Percentiles rank a stretch among this genome's conserved stretches.
phyloP scores from a whole-genome alignment of 1,140 invertebrate genomes.

The Achatina immaculata region DNA sequence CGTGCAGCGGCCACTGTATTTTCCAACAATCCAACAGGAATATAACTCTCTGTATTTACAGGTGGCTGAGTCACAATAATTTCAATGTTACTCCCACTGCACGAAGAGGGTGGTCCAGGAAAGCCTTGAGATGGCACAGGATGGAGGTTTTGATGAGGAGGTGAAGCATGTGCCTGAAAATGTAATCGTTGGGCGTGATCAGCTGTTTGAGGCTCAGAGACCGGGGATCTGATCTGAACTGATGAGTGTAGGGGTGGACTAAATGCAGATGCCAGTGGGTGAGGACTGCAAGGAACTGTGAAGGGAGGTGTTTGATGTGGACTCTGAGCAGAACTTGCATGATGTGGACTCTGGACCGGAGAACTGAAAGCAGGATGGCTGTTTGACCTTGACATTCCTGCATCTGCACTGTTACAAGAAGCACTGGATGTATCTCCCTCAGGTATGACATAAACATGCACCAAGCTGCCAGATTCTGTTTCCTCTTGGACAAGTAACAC shows the following conservation, averaged over 20 bases:
- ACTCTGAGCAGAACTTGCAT: neutral
- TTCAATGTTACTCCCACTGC: neutral
- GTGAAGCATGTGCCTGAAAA: neutral
- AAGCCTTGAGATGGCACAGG: neutral
- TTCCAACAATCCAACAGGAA: neutral
- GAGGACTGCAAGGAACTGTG: neutral
- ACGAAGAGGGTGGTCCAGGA: neutral
- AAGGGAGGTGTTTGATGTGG: neutral
- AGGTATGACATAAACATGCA: conserved; percentile 37
- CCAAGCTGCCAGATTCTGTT: conserved; percentile 10
- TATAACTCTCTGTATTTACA: neutral
- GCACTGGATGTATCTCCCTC: neutral
- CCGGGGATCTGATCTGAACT: neutral
- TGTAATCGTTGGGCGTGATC: neutral
- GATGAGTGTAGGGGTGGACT: neutral
- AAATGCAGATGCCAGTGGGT: conserved; percentile 1
- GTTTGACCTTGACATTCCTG: neutral
- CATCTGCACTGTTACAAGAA: neutral
- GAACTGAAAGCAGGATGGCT: neutral
- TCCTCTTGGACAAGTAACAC: conserved; percentile 35
- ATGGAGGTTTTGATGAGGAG: neutral
- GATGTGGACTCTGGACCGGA: neutral
- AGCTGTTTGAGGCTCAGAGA: neutral
- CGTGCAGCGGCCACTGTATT: too few species aligned
- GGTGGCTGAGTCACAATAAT: neutral